These are phyloP conservation scores for Ammodytes marinus DNA, from an alignment of 2,113 vertebrate species.

Conservation along the genomic window DNA sequence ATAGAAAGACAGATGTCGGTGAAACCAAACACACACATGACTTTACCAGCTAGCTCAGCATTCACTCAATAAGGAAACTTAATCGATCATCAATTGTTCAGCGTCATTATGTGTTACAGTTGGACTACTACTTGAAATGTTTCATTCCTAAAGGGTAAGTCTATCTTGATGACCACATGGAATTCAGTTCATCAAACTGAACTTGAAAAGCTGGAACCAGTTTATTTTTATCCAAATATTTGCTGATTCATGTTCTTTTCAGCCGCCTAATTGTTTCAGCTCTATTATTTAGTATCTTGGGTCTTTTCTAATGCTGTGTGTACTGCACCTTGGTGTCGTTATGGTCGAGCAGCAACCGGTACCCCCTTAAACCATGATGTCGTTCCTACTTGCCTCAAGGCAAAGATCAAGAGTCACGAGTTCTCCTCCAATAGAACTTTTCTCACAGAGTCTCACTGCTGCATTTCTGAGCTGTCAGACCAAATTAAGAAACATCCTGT, in stretches of 20 bases:
- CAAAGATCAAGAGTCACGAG: conserved; percentile 6
- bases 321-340: too few species aligned
- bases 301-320: background rate
- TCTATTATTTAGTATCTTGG: background rate
- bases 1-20: too few species aligned
- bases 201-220: background rate
- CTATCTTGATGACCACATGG: background rate
- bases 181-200: background rate
- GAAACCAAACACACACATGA: too few species aligned
- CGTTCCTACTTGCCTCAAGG: background rate
- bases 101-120: background rate
- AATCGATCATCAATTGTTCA: background rate
- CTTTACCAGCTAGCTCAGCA: background rate
- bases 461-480: conserved; percentile 36
- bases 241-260: background rate
- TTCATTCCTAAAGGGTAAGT: background rate
- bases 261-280: background rate
- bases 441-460: conserved; percentile 15
- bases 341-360: background rate
- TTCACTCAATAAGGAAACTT: background rate
- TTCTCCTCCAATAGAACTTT: conserved; percentile 14
- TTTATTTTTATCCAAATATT: background rate
- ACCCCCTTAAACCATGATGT: conserved; percentile 1
- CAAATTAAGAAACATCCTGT: conserved; percentile 23
- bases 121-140: background rate